Percentiles rank a stretch among this genome's conserved stretches.
phyloP scores from a whole-genome alignment of 1,140 invertebrate genomes.

The Fopius arisanus region DNA sequence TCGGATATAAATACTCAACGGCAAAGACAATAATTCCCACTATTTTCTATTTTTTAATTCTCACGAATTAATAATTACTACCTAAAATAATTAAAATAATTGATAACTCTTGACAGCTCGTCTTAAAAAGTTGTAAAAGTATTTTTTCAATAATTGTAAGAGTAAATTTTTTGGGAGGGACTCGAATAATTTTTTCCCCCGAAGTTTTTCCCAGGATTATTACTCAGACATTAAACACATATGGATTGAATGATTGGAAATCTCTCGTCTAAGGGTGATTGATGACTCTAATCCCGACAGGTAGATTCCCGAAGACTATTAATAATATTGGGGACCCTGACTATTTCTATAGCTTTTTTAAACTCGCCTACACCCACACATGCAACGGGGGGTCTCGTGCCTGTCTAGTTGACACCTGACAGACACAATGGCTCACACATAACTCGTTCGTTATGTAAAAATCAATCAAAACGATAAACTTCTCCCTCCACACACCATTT shows the following conservation, averaged over 20 bases:
- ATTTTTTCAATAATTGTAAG: background rate
- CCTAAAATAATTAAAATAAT: too few relatives aligned
- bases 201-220: too few relatives aligned
- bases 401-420: constrained; percentile 49
- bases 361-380: constrained; percentile 49
- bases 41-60: too few relatives aligned
- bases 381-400: constrained; percentile 48
- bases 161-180: too few relatives aligned
- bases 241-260: background rate
- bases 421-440: constrained; percentile 43
- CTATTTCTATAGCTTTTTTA: constrained; percentile 6
- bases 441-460: constrained; percentile 26
- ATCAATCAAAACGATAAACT: background rate
- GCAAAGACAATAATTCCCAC: too few relatives aligned
- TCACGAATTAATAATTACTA: too few relatives aligned
- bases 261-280: constrained; percentile 37
- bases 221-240: too few relatives aligned
- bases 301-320: constrained; percentile 40
- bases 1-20: too few relatives aligned
- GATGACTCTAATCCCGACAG: constrained; percentile 40
- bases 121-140: background rate
- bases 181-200: too few relatives aligned
- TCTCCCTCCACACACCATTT: too few relatives aligned
- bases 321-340: constrained; percentile 43
- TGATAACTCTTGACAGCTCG: too few relatives aligned